Percentiles rank a stretch among this genome's conserved stretches.
phyloP scores from a whole-genome alignment of 2,797 vertebrate genomes.

The Pangasius krempfi region DNA sequence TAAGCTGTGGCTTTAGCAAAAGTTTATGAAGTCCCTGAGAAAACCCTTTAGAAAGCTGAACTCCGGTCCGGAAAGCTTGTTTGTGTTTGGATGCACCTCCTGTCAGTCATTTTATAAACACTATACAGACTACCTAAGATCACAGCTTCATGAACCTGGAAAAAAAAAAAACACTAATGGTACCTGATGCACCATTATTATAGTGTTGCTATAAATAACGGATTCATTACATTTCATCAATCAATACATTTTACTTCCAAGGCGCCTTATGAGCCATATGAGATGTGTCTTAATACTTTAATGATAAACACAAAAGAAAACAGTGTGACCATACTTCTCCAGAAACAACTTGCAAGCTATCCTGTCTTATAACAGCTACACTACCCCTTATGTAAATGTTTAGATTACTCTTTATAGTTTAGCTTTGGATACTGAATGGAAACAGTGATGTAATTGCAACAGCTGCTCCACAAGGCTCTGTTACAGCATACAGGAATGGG shows the following conservation, averaged over 20 bases:
- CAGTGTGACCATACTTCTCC: not conserved
- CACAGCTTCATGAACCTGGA: not conserved
- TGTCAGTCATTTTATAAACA: not conserved
- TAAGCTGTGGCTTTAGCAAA: not conserved
- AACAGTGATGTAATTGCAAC: constrained; percentile 13
- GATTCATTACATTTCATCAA: not conserved
- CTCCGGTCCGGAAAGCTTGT: not conserved
- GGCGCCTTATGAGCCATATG: not conserved
- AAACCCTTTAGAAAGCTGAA: not conserved
- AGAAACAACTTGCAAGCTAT: not conserved
- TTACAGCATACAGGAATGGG: not conserved
- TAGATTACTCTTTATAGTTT: not conserved
- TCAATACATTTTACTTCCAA: not conserved
- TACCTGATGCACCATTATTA: not conserved
- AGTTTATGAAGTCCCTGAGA: not conserved
- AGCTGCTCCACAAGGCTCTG: not conserved
- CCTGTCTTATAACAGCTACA: not conserved
- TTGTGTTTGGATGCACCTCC: not conserved
- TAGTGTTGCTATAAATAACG: not conserved
- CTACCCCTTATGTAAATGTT: constrained; percentile 2
- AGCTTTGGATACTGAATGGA: constrained; percentile 17
- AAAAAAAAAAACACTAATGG: not conserved
- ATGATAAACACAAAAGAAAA: not conserved
- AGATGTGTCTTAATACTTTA: not conserved
- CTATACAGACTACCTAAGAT: not conserved